Conservation (phyloP, 2,113 vertebrate species). For the Tiliqua scincoides region DNA sequence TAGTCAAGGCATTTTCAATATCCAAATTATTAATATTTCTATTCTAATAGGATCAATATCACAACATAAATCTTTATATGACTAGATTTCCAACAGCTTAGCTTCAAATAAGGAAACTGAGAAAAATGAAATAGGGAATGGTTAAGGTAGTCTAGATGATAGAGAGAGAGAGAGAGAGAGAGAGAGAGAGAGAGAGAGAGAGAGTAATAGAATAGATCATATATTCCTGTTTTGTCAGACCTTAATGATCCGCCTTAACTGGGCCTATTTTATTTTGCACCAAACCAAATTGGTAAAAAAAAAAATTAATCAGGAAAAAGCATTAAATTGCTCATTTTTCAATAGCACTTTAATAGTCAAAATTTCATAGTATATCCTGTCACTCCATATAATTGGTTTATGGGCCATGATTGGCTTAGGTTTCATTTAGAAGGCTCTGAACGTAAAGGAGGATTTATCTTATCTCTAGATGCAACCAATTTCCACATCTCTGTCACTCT, state of each 20-base stretch:
- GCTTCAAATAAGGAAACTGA: neutral
- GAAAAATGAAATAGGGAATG: neutral
- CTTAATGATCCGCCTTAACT: neutral
- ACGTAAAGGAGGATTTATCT: neutral
- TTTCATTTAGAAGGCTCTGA: neutral
- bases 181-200: too few species aligned
- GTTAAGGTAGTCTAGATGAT: neutral
- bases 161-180: too few species aligned
- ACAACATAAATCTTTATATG: neutral
- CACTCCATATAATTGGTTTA: constrained; percentile 18
- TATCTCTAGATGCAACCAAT: neutral
- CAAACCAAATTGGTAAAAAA: constrained; percentile 1
- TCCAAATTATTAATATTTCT: neutral
- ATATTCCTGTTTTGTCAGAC: constrained; percentile 1
- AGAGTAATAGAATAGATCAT: neutral
- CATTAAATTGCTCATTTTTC: constrained; percentile 8
- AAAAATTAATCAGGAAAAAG: constrained; percentile 6
- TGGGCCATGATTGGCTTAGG: neutral
- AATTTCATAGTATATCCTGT: constrained; percentile 5
- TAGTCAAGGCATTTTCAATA: neutral
- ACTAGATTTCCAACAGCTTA: neutral
- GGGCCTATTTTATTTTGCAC: neutral
- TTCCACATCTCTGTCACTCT: neutral
- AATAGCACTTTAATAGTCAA: constrained; percentile 8
- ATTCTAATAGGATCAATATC: neutral